phyloP scores from a whole-genome alignment of 2,888 invertebrate species.

The Melitaea athalia region DNA sequence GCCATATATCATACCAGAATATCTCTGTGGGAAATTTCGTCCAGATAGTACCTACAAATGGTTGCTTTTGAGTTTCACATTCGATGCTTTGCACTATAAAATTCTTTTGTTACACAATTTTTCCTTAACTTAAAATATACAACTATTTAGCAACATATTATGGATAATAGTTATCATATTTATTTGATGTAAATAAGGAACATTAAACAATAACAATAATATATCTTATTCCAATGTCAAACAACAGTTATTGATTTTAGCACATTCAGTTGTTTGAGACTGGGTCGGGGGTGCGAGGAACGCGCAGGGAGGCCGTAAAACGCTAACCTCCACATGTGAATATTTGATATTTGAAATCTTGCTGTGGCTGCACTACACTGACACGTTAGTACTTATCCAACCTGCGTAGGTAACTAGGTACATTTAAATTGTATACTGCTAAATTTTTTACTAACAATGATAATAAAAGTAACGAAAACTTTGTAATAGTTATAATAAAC shows the following conservation, averaged over 20 bases:
- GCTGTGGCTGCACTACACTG: slow-evolving; percentile 60
- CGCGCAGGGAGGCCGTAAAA: slow-evolving; percentile 65
- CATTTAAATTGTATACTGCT: background rate
- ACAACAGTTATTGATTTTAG: slow-evolving; percentile 79
- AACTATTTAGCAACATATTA: too few species aligned
- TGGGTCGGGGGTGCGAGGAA: slow-evolving; percentile 44
- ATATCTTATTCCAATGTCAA: slow-evolving; percentile 57
- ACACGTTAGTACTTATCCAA: slow-evolving; percentile 29
- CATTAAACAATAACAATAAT: slow-evolving; percentile 31
- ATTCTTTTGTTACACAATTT: too few species aligned
- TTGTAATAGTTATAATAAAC: background rate
- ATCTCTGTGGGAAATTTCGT: too few species aligned
- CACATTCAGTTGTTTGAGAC: slow-evolving; percentile 78
- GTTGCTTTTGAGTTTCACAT: too few species aligned
- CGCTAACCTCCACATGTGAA: slow-evolving; percentile 78
- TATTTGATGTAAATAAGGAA: background rate
- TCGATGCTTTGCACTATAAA: too few species aligned
- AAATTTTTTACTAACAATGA: background rate
- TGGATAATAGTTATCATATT: too few species aligned
- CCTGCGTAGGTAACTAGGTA: too few species aligned
- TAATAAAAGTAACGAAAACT: background rate
- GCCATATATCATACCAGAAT: too few species aligned
- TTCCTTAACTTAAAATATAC: too few species aligned
- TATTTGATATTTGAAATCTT: slow-evolving; percentile 79
- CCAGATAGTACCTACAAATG: too few species aligned